Base-by-base conservation (phyloP, 2,797 vertebrate species). In the Salmo trutta region DNA sequence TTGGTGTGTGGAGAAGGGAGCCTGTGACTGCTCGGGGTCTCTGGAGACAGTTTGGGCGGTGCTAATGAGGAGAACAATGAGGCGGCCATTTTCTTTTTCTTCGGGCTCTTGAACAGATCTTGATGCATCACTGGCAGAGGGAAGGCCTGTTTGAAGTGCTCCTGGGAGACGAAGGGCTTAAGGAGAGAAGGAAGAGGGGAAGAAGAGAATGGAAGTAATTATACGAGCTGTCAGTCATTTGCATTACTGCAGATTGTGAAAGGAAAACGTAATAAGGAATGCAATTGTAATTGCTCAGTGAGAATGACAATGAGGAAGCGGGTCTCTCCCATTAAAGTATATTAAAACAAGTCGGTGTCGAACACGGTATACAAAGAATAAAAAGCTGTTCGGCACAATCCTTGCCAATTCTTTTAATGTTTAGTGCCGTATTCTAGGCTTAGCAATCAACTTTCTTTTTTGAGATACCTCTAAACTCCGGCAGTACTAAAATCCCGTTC, bases 71-170 rank as follows among this genome's bases (percentile, higher is more conserved):
- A 75, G 27, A 84, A 78, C 82, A 93, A 77, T 81, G 93, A 88
- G 19, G 92, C 89, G 8, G 56, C 6, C 56, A 59, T 59, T 59
- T 59, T 59, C 84, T 88, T 88, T 86, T 94, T 96, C 91, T 95
- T 96, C 85, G 93, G 90, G 90, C 84, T 95, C 90, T 94, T 94
- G 51, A 93, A 85, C 82, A 82, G 94, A 78, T 92, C 94, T 78
- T 93, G 93, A 87, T 93, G 96, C 91, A 93, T 95, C 80, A 93
- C 89, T 84, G 90, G 95, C 78, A 89, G 84, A 88, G 95, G 91
- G 88, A 96, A 95, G 85, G 92, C 87, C 87, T 92, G 94, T 86
- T 96, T 96, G 85, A 92, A 93, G 64, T 94, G 92, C 88, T 97
- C 95, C 94, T 95, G 91, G 86, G 91, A 89, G 93, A 91, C 92